phyloP scores from a whole-genome alignment of 2,888 invertebrate genomes.

The Microplitis deprimator region DNA sequence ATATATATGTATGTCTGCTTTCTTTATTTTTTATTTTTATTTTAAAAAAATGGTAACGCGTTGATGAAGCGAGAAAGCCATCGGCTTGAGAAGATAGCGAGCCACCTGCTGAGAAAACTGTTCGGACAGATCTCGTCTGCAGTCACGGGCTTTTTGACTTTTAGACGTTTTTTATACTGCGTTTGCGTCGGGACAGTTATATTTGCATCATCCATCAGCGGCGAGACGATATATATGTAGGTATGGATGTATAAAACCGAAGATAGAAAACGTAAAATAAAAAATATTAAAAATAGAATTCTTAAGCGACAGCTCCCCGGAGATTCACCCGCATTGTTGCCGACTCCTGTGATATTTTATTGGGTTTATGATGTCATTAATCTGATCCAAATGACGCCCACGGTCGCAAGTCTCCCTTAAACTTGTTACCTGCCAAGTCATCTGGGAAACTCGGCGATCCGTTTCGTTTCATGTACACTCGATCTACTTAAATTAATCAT shows the following conservation, averaged over 20 bases:
- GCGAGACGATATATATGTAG: constrained; percentile 38
- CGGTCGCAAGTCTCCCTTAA: constrained; percentile 15
- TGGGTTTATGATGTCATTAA: constrained; percentile 71
- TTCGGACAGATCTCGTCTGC: constrained; percentile 48
- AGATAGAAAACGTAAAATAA: constrained; percentile 39
- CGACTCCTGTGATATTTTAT: constrained; percentile 68
- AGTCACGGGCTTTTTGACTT: constrained; percentile 36
- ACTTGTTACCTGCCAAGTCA: constrained; percentile 50
- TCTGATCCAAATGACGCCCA: constrained; percentile 60
- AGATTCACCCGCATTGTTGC: constrained; percentile 68
- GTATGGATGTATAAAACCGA: no score
- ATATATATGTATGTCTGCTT: not conserved
- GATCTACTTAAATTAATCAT: not conserved
- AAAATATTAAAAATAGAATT: constrained; percentile 39
- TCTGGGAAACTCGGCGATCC: constrained; percentile 51
- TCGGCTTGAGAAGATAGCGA: constrained; percentile 6
- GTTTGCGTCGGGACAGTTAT: constrained; percentile 62
- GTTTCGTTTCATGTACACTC: not conserved
- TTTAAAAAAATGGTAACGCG: not conserved
- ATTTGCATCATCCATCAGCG: constrained; percentile 70
- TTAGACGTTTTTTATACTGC: constrained; percentile 48
- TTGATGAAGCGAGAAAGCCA: not conserved
- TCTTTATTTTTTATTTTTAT: not conserved
- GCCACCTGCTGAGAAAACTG: constrained; percentile 68
- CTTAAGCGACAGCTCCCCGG: constrained; percentile 52